Base-by-base conservation (phyloP, 1,140 invertebrate genomes). In the Drosophila parvula region DNA sequence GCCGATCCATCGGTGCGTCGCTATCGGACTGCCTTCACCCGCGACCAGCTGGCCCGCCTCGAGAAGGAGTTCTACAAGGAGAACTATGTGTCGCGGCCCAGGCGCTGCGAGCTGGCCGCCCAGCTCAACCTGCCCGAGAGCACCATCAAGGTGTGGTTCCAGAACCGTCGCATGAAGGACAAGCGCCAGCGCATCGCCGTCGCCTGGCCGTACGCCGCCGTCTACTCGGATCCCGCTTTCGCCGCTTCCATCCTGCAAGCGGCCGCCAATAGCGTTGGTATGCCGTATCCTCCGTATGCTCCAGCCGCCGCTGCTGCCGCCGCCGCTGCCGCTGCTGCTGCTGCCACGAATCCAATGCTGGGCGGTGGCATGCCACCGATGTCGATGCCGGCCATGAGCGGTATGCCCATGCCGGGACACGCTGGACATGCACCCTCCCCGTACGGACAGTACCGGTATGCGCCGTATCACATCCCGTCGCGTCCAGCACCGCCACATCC, bases 121-220 rank as follows among this genome's bases (percentile, higher is more conserved):
- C 96, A 98, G 79, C 94, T 99, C 14, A 96, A 97, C 76, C 93
- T 99, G 1, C 98, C 98, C 0, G 99, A 99, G 92, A 97, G 97
- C 11, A 99, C 99, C 1, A 99, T 99, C 65, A 99, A 99, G 96
- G 98, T 99, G 4, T 99, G 98, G 98, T 99, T 99, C 91, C 98
- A 99, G 94, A 99, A 99, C 88, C 94, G 98, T 12, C 94, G 98
- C n/a, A 99, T 99, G 98, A 99, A 99, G 91, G 98, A 99, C 93
- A 99, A 99, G 84, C 94, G 98, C 0, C 98, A 99, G 91, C 93
- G 97, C 9, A 96, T 99, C 92, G 97, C 98, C 0, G 94, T 99
- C 53, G 95, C 97, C 0, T 99, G 98, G 98, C 98, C 98, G 0
- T 98, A 98, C 91, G 95, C 96, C 0, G 96, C 97, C 0, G 97